Evolutionary conservation across 1,140 invertebrate species (phyloP), one percentile per base, ranked within the genome.

Genomic region (Arctopsyche grandis): DNA sequence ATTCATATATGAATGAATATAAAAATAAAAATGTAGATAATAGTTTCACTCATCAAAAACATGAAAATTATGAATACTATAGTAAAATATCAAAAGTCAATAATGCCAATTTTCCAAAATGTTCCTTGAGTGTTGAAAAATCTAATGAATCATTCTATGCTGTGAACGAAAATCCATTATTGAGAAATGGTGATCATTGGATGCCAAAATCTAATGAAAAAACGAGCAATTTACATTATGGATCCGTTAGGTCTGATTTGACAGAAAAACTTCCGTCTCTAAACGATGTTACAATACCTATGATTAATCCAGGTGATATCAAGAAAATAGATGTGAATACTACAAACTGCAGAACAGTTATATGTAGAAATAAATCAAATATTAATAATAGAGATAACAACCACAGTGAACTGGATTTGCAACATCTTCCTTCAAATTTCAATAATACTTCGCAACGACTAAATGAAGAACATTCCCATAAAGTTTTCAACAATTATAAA

Each of bases 321-420:
- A 66, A 29, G 14, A 66, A 26, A 66, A 66, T 26, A 7, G 24
- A 66, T 66, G 0, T n/a, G 0, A 22, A 29, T 14, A 29, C 5
- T 26, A 26, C 24, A 5, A 66, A 66, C 21, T 16, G 21, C 10
- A 26, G 22, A 26, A 26, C 63, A 22, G 63, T 66, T 29, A 66
- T 66, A 12, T 66, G 63, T n/a, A 66, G 63, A 26, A 66, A 66
- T 26, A 24, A 66, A 9, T 26, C 63, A 12, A 60, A 60, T 60
- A 19, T 9, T 60, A 19, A 19, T 21, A 60, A 10, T 3, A 60
- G 21, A 60, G 21, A 60, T 19, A 60, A 7, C 29, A 4, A 38
- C 29, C 29, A 38, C 29, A 7, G 3, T 38, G 29, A 38, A 7
- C 7, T 38, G 7, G 7, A 38, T 38, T 4, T 7, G 29, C 29